phyloP scores from a whole-genome alignment of 2,888 invertebrate genomes.

The Glaucopsyche alexis region DNA sequence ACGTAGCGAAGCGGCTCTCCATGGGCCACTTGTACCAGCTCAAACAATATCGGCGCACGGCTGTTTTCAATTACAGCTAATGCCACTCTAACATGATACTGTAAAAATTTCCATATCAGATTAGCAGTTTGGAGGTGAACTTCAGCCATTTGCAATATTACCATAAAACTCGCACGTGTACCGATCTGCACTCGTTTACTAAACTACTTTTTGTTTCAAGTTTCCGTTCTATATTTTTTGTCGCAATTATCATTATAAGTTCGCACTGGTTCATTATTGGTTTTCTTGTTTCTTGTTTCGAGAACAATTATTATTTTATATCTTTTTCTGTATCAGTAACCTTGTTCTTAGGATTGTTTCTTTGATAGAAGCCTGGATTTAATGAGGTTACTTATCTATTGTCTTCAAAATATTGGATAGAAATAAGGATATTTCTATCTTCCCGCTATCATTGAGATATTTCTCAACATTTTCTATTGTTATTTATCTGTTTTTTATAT shows the following conservation, averaged over 20 bases:
- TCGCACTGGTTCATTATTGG: slow-evolving; percentile 20
- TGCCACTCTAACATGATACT: slow-evolving; percentile 31
- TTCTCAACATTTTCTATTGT: neutral
- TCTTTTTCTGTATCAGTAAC: neutral
- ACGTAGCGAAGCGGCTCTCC: too few species aligned
- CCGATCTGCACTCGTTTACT: slow-evolving; percentile 27
- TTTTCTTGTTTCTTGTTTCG: slow-evolving; percentile 9
- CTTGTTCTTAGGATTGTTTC: slow-evolving; percentile 4
- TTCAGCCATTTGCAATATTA: slow-evolving; percentile 35
- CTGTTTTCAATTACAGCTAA: slow-evolving; percentile 32
- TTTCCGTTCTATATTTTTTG: slow-evolving; percentile 29
- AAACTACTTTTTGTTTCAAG: slow-evolving; percentile 29
- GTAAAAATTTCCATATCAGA: slow-evolving; percentile 36
- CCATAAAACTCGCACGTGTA: slow-evolving; percentile 27
- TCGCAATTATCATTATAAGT: slow-evolving; percentile 23
- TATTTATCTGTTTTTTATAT: neutral
- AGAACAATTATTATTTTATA: neutral
- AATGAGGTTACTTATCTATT: neutral
- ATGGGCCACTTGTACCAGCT: neutral
- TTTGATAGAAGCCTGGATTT: neutral
- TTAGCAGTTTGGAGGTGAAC: slow-evolving; percentile 32
- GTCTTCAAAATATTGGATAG: neutral
- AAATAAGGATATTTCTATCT: neutral
- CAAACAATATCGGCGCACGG: neutral
- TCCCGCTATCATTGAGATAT: neutral